These are phyloP conservation scores for Leuciscus waleckii DNA, from an alignment of 2,797 vertebrate species.

Conservation along the genomic window DNA sequence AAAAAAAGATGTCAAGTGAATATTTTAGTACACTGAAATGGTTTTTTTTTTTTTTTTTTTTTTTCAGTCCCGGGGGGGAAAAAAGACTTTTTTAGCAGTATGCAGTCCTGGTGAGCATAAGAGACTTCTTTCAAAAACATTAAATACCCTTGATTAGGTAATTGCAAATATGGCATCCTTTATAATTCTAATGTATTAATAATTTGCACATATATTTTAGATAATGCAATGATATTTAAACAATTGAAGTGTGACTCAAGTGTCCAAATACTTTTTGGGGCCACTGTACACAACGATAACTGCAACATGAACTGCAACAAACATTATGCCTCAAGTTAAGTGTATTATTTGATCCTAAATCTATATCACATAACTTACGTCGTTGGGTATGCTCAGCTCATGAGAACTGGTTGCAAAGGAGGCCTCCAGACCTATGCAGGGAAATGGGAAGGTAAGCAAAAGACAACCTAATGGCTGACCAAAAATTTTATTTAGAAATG, in stretches of 20 bases:
- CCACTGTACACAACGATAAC: background rate
- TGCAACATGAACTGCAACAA: conserved; percentile 19
- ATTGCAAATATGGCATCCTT: background rate
- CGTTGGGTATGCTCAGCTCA: conserved; percentile 94
- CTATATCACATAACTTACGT: conserved; percentile 83
- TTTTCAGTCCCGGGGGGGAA: too few relatives aligned
- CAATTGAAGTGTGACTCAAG: background rate
- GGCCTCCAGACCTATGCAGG: conserved; percentile 84
- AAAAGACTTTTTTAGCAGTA: too few relatives aligned
- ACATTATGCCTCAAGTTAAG: conserved; percentile 2
- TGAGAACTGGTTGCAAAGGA: conserved; percentile 89
- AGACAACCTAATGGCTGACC: background rate
- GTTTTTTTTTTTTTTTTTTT: too few relatives aligned
- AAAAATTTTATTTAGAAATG: background rate
- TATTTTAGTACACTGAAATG: background rate
- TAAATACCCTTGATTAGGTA: background rate
- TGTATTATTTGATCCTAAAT: conserved; percentile 24
- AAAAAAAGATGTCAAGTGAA: background rate
- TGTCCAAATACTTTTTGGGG: background rate
- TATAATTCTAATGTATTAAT: background rate
- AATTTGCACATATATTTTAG: background rate
- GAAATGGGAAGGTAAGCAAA: conserved; percentile 69
- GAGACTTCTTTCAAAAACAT: background rate
- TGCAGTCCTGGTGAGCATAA: background rate
- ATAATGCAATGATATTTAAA: background rate